phyloP scores from a whole-genome alignment of 2,888 invertebrate genomes.

The Lymantria monacha region DNA sequence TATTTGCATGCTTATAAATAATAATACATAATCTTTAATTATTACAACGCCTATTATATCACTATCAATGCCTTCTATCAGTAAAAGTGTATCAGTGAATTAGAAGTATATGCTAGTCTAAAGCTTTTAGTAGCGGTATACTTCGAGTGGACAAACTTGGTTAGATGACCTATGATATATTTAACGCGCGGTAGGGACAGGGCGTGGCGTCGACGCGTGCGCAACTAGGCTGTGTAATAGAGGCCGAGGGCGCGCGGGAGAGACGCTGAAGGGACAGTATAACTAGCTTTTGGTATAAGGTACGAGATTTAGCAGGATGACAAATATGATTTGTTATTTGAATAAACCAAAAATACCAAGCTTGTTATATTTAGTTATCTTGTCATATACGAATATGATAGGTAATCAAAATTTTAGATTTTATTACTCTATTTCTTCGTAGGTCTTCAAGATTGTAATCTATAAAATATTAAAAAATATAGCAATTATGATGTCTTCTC shows the following conservation, averaged over 20 bases:
- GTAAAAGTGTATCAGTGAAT: constrained; percentile 18
- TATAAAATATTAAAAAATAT: no score
- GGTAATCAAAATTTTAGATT: no score
- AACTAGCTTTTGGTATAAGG: constrained; percentile 38
- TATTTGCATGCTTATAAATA: neutral
- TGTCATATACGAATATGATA: no score
- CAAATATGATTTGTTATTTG: no score
- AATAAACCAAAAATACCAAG: no score
- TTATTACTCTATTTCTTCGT: no score
- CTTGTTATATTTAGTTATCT: no score
- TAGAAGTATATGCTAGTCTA: constrained; percentile 22
- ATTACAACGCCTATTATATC: neutral
- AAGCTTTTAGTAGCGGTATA: constrained; percentile 38
- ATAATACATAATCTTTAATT: neutral
- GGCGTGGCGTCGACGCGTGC: constrained; percentile 70
- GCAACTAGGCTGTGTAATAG: constrained; percentile 49
- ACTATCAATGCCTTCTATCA: constrained; percentile 9
- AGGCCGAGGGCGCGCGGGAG: constrained; percentile 31
- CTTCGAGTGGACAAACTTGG: constrained; percentile 44
- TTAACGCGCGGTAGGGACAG: constrained; percentile 61
- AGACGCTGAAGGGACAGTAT: constrained; percentile 57
- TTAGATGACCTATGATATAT: constrained; percentile 70
- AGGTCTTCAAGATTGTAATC: no score
- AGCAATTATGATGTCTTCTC: no score
- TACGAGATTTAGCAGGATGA: constrained; percentile 7